These are phyloP conservation scores for Xanthorhoe spadicearia DNA, from an alignment of 2,888 invertebrate genomes.

Conservation along the genomic window DNA sequence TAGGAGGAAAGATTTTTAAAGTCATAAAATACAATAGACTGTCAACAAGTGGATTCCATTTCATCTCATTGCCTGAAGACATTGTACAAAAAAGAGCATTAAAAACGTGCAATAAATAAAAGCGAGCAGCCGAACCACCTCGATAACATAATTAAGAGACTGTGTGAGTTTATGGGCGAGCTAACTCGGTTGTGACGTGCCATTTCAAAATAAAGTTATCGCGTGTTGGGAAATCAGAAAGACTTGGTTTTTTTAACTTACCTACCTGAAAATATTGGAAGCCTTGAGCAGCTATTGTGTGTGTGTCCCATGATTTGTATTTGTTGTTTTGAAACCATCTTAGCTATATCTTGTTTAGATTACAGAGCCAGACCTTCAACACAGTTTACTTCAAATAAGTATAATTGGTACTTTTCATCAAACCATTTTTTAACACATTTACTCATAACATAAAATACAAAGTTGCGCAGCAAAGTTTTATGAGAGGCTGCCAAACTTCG, in stretches of 20 bases:
- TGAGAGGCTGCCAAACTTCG: too few species aligned
- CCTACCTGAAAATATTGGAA: background rate
- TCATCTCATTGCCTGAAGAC: background rate
- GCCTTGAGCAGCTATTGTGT: too few species aligned
- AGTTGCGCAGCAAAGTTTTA: too few species aligned
- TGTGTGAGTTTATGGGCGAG: slow-evolving; percentile 15
- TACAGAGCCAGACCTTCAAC: too few species aligned
- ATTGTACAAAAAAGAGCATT: slow-evolving; percentile 11
- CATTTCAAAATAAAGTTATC: slow-evolving; percentile 1
- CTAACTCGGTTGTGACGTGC: background rate
- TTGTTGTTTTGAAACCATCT: too few species aligned
- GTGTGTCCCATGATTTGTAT: too few species aligned
- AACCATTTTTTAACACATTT: too few species aligned
- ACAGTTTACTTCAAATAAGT: too few species aligned
- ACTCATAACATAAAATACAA: too few species aligned
- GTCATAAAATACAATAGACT: background rate
- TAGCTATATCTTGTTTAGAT: too few species aligned
- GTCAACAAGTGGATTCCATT: background rate
- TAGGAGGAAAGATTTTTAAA: too few species aligned
- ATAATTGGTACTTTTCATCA: too few species aligned
- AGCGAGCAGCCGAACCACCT: slow-evolving; percentile 12
- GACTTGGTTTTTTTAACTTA: background rate
- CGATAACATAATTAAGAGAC: slow-evolving; percentile 18
- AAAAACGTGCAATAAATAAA: slow-evolving; percentile 11
- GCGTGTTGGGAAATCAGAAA: background rate